These are phyloP conservation scores for Zosterops hypoxanthus DNA, from an alignment of 2,113 vertebrate genomes.

Conservation along the genomic window DNA sequence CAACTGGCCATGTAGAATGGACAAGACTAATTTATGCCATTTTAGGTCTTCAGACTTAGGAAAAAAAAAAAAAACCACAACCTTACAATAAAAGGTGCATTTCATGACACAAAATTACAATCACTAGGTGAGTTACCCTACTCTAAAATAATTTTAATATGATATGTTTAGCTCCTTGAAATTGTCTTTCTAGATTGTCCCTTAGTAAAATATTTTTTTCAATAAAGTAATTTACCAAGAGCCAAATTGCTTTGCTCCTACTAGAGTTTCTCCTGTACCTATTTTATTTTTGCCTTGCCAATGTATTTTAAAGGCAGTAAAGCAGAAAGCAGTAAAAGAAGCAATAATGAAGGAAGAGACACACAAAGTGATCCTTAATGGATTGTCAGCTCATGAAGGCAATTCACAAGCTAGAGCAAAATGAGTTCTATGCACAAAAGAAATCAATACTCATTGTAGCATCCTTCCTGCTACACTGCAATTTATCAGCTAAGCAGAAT, in stretches of 20 bases:
- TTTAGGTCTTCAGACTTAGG: background rate
- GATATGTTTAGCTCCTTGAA: background rate
- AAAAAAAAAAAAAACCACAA: background rate
- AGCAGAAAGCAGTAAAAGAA: slow-evolving; percentile 72
- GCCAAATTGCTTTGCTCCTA: slow-evolving; percentile 24
- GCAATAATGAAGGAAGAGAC: slow-evolving; percentile 70
- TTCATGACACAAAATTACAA: background rate
- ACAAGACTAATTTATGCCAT: background rate
- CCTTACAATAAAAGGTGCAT: background rate
- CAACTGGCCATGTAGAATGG: background rate
- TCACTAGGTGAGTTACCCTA: background rate
- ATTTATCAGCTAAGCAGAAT: slow-evolving; percentile 66
- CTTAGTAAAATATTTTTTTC: slow-evolving; percentile 30
- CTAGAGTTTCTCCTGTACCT: slow-evolving; percentile 44
- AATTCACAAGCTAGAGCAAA: slow-evolving; percentile 65
- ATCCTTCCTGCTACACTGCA: slow-evolving; percentile 58
- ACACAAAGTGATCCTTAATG: slow-evolving; percentile 71
- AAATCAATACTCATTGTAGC: slow-evolving; percentile 74
- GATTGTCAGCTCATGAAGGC: slow-evolving; percentile 67
- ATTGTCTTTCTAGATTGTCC: background rate
- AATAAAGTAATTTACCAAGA: slow-evolving; percentile 49
- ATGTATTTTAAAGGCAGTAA: slow-evolving; percentile 68
- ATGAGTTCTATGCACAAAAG: slow-evolving; percentile 70
- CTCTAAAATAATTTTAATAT: slow-evolving; percentile 13
- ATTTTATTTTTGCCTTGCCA: slow-evolving; percentile 66